These are phyloP conservation scores for Creontiades dilutus DNA, from an alignment of 2,888 invertebrate species.

Conservation along the genomic window DNA sequence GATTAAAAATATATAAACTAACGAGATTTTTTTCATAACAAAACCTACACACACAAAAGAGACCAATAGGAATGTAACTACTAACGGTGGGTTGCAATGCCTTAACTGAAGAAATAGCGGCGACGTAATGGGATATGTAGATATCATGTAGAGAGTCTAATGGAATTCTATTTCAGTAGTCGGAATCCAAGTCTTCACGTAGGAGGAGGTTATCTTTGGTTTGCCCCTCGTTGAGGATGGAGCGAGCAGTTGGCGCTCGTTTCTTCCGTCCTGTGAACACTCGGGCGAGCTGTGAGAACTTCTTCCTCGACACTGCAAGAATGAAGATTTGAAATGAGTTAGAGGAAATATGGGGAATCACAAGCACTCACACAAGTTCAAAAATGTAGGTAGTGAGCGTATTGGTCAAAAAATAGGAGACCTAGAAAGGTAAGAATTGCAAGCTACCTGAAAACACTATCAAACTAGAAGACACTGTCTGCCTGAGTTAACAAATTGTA, in stretches of 20 bases:
- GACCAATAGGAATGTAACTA: not conserved
- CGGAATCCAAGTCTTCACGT: conserved; percentile 75
- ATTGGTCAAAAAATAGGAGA: too few species aligned
- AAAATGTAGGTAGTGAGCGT: too few species aligned
- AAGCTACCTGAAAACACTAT: too few species aligned
- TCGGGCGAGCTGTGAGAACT: conserved; percentile 88
- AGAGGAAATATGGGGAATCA: too few species aligned
- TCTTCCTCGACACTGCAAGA: conserved; percentile 85
- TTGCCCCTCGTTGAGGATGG: conserved; percentile 75
- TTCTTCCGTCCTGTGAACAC: conserved; percentile 86
- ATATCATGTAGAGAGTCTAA: not conserved
- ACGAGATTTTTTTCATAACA: conserved; percentile 25
- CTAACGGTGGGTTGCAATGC: not conserved
- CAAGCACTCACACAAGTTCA: too few species aligned
- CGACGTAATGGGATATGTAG: conserved; percentile 4
- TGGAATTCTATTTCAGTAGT: conserved; percentile 60
- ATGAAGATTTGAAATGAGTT: too few species aligned
- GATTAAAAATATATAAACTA: conserved; percentile 11
- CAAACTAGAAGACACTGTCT: too few species aligned
- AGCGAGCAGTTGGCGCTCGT: conserved; percentile 76
- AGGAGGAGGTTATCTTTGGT: conserved; percentile 76
- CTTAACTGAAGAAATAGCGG: not conserved
- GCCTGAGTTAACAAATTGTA: too few species aligned
- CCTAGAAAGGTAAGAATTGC: too few species aligned
- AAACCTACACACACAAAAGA: not conserved